Evolutionary conservation across 2,113 vertebrate genomes (phyloP), one percentile per base, ranked within the genome.

Genomic region (Columbina picui): DNA sequence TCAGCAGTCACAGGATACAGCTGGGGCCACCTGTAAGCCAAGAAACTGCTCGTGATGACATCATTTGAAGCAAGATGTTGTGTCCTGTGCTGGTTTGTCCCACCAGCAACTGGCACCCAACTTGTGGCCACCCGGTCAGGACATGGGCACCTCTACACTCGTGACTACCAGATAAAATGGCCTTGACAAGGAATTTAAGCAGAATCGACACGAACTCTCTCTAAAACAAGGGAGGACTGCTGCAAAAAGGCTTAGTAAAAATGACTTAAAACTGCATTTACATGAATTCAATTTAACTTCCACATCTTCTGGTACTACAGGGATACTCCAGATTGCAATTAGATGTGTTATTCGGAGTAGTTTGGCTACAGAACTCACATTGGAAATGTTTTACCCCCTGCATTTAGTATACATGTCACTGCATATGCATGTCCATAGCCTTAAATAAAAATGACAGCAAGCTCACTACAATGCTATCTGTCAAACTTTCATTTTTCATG

Each of bases 101-200:
- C 67, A 52, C 49, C 69, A 53, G 56, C 41, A 34, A 57, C 0
- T 0, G 1, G 59, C 41, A 74, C 15, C 5, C n/a, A 50, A 0
- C 1, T 14, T 23, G 14, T 29, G 50, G 39, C 16, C 55, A 65
- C 47, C 27, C 32, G 21, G 36, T 6, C 0, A 5, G 17, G 17
- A 53, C 25, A 47, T 0, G 1, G 53, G 18, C 14, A 68, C 29
- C 60, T 43, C 64, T 49, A 17, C 3, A 7, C 23, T 16, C 2
- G 3, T 38, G 27, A 34, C 39, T 11, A 18, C 26, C 32, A 47
- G 14, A 10, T 3, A 60, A 60, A 60, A 82, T 0, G 1, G 34
- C 32, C 56, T 63, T 25, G 29, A 67, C 0, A 4, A 55, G 29
- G 26, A 64, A 47, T 79, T 80, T 59, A 60, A 77, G 63, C 21